These are phyloP conservation scores for Cyclophora albipunctata DNA, from an alignment of 2,888 invertebrate species.

Conservation along the genomic window DNA sequence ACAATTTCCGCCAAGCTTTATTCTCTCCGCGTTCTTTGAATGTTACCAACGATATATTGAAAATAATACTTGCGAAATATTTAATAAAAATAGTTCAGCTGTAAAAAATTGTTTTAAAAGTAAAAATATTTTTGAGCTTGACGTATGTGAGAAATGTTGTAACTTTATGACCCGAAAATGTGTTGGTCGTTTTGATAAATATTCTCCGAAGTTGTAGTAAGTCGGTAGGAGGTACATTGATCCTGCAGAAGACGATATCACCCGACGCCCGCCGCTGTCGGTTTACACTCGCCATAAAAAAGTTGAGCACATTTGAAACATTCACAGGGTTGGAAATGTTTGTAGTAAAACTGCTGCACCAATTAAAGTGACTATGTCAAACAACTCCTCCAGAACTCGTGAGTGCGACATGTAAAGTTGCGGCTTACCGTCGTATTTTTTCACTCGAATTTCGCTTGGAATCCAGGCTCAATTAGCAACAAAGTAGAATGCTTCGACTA, in stretches of 20 bases:
- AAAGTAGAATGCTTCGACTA: constrained; percentile 4
- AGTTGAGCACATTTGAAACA: constrained; percentile 7
- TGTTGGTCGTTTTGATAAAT: too few relatives aligned
- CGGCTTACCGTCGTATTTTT: constrained; percentile 8
- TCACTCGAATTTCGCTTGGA: constrained; percentile 5
- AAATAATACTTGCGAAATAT: too few relatives aligned
- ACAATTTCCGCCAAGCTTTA: too few relatives aligned
- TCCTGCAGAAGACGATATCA: not conserved
- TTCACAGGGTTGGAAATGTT: constrained; percentile 9
- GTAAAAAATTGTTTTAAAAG: too few relatives aligned
- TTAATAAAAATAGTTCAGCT: too few relatives aligned
- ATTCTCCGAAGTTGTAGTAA: too few relatives aligned
- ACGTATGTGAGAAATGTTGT: too few relatives aligned
- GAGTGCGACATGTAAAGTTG: constrained; percentile 16
- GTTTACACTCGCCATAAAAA: constrained; percentile 8
- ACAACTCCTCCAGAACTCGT: constrained; percentile 16
- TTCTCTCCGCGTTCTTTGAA: too few relatives aligned
- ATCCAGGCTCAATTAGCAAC: constrained; percentile 11
- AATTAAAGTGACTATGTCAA: constrained; percentile 20
- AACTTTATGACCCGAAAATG: too few relatives aligned
- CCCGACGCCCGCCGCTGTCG: not conserved
- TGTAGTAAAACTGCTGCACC: constrained; percentile 13
- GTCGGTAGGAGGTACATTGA: not conserved
- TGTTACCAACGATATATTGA: too few relatives aligned
- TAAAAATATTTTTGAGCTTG: too few relatives aligned